Conservation (phyloP, 1,140 invertebrate genomes). For the Chelonus insularis region DNA sequence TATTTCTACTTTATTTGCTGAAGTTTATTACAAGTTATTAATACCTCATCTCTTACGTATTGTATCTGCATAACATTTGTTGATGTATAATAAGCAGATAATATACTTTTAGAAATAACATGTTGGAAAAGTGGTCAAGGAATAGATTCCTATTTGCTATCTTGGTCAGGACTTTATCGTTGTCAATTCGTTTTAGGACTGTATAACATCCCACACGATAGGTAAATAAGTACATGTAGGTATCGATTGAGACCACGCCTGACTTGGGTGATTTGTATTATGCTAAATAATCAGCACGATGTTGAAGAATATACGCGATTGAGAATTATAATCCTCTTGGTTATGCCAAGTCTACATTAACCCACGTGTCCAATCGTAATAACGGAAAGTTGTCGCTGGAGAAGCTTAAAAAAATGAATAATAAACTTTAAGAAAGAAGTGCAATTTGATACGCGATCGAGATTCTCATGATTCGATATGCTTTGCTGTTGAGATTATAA, state of each 20-base stretch:
- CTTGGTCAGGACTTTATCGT: slow-evolving; percentile 12
- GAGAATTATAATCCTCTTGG: slow-evolving; percentile 42
- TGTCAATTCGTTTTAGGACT: slow-evolving; percentile 18
- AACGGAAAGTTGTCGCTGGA: slow-evolving; percentile 15
- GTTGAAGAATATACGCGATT: slow-evolving; percentile 45
- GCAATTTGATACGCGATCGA: slow-evolving; percentile 25
- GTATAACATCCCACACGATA: slow-evolving; percentile 17
- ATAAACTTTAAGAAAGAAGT: not conserved
- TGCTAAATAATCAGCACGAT: slow-evolving; percentile 55
- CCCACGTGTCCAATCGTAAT: slow-evolving; percentile 19
- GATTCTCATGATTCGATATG: slow-evolving; percentile 15
- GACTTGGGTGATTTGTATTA: slow-evolving; percentile 51
- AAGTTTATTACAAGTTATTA: slow-evolving; percentile 7
- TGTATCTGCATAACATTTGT: not conserved
- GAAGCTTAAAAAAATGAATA: not conserved
- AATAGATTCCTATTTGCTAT: not conserved
- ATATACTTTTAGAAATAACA: not conserved
- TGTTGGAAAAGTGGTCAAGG: not conserved
- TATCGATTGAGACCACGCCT: slow-evolving; percentile 40
- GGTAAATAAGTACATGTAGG: slow-evolving; percentile 18
- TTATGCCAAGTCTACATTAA: slow-evolving; percentile 23
- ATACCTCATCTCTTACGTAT: not conserved
- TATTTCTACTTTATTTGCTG: not conserved
- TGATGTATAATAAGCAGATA: not conserved
- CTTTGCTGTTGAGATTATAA: slow-evolving; percentile 10